Percentiles rank a stretch among this genome's conserved stretches.
phyloP scores from a whole-genome alignment of 2,888 invertebrate species.

The Sabellastarte sp. region DNA sequence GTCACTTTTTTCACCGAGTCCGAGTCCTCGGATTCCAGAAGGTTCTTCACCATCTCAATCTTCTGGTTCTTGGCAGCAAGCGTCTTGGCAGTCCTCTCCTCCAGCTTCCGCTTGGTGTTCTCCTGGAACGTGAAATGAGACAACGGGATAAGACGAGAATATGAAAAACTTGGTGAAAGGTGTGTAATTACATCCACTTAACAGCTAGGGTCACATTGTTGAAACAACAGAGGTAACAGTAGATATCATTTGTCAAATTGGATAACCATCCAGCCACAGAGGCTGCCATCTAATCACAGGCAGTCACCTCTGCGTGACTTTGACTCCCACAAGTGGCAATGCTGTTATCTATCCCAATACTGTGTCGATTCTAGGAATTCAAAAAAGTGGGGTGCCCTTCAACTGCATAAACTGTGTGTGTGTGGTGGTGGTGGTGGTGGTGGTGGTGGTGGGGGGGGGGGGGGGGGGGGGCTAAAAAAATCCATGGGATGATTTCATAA shows the following conservation, averaged over 20 bases:
- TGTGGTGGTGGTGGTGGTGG: background rate
- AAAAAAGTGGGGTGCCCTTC: too few species aligned
- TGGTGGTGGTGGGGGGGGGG: background rate
- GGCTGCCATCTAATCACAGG: too few species aligned
- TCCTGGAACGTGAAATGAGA: conserved; percentile 32
- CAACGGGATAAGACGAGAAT: background rate
- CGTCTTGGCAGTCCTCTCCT: conserved; percentile 39
- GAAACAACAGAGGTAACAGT: too few species aligned
- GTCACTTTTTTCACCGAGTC: background rate
- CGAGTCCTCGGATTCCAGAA: conserved; percentile 38
- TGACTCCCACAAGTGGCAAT: too few species aligned
- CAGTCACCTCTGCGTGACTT: too few species aligned
- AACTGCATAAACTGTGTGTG: too few species aligned
- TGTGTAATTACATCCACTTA: too few species aligned
- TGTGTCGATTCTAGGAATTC: too few species aligned
- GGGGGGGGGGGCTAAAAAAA: background rate
- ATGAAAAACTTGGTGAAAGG: background rate
- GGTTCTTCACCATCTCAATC: conserved; percentile 47
- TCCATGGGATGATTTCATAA: background rate
- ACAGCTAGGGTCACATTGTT: too few species aligned
- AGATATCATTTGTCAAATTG: too few species aligned
- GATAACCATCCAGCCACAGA: too few species aligned
- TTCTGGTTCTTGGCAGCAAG: conserved; percentile 49
- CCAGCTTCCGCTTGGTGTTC: conserved; percentile 42
- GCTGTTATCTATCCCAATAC: too few species aligned